These are phyloP conservation scores for Cercopithecus diana DNA, from an alignment of 2,797 vertebrate genomes.

Conservation along the genomic window DNA sequence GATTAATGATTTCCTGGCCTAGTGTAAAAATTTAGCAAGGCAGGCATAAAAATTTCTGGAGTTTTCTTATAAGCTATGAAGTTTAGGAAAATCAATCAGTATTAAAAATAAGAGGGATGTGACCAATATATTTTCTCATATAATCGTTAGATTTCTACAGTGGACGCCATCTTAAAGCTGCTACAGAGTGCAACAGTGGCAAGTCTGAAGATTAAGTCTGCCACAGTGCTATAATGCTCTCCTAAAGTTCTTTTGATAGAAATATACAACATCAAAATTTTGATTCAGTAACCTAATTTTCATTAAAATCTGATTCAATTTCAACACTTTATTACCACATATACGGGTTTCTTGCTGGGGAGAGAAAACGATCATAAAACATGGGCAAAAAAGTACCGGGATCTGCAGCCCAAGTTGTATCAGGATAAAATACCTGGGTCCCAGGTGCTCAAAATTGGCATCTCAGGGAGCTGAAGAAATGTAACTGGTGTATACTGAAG, in stretches of 20 bases:
- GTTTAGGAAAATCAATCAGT: background rate
- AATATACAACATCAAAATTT: background rate
- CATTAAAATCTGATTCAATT: background rate
- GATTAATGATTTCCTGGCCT: background rate
- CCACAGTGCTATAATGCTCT: background rate
- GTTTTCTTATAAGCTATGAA: background rate
- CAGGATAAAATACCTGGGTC: slow-evolving; percentile 55
- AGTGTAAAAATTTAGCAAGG: background rate
- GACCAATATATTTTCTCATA: background rate
- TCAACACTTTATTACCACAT: background rate
- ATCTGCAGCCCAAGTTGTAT: background rate
- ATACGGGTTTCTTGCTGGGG: background rate
- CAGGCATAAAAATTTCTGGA: background rate
- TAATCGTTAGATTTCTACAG: background rate
- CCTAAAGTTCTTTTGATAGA: background rate
- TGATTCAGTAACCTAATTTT: background rate
- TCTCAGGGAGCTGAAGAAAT: slow-evolving; percentile 40
- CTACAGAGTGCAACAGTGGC: background rate
- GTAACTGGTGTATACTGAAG: slow-evolving; percentile 45
- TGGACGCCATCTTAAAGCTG: background rate
- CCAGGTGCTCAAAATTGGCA: slow-evolving; percentile 56
- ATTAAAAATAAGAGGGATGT: background rate
- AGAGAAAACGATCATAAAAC: slow-evolving; percentile 16
- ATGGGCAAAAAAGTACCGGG: background rate
- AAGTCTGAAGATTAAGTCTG: background rate